These are phyloP conservation scores for Australoheros facetus DNA, from an alignment of 2,797 vertebrate genomes.

Conservation along the genomic window DNA sequence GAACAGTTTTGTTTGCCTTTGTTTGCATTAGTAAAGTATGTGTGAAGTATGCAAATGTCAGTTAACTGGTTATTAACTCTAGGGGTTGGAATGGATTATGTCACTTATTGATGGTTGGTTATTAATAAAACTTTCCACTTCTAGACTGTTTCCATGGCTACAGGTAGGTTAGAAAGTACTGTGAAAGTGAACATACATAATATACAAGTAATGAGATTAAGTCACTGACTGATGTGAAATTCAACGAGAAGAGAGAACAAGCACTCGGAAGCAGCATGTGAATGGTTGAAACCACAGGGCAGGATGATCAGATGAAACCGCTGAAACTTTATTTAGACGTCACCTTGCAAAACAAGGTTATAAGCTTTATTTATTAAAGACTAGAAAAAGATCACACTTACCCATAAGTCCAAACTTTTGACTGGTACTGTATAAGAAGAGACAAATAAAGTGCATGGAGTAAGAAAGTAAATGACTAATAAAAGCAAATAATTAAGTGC, in stretches of 20 bases:
- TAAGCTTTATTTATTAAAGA: neutral
- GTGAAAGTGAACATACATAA: neutral
- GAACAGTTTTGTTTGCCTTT: neutral
- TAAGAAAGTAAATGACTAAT: neutral
- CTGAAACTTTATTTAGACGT: neutral
- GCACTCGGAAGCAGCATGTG: neutral
- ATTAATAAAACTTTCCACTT: neutral
- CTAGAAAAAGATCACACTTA: neutral
- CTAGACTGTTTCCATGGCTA: slow-evolving; percentile 36
- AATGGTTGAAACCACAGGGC: neutral
- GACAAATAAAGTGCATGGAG: neutral
- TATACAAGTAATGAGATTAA: neutral
- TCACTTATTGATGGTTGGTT: neutral
- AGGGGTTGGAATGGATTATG: slow-evolving; percentile 8
- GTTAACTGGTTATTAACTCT: neutral
- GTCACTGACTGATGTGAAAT: neutral
- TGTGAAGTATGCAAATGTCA: slow-evolving; percentile 2
- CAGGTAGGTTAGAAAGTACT: slow-evolving; percentile 15
- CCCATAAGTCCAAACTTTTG: no score
- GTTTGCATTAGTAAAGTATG: neutral
- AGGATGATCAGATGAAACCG: neutral
- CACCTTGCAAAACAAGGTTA: neutral
- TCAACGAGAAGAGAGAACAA: neutral
- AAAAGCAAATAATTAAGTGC: neutral
- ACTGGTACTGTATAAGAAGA: neutral